Percentiles rank a stretch among this genome's conserved stretches.
phyloP scores from a whole-genome alignment of 2,888 invertebrate genomes.

The Malacosoma neustria region DNA sequence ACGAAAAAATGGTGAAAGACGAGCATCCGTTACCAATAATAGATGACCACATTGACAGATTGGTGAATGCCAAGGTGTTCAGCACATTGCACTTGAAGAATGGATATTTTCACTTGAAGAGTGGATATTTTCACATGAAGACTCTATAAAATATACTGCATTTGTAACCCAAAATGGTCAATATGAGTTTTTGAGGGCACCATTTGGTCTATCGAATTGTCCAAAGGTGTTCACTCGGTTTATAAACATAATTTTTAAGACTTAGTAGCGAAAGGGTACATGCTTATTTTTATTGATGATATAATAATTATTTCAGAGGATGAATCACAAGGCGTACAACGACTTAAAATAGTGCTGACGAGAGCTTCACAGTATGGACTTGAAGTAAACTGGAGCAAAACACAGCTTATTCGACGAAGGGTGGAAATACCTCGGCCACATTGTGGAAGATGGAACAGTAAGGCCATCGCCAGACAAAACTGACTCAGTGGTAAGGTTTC shows the following conservation, averaged over 20 bases:
- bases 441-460: conserved; percentile 8
- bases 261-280: conserved; percentile 7
- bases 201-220: conserved; percentile 13
- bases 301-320: conserved; percentile 12
- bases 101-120: no score
- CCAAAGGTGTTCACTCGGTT: conserved; percentile 14
- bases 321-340: conserved; percentile 9
- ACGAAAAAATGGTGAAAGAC: not conserved
- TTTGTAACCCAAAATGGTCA: conserved; percentile 11
- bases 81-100: not conserved
- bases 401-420: no score
- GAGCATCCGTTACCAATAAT: not conserved
- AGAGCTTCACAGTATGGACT: conserved; percentile 14
- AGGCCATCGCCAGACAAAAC: conserved; percentile 12
- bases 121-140: conserved; percentile 10
- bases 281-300: conserved; percentile 19
- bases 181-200: conserved; percentile 13
- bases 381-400: no score
- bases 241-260: conserved; percentile 14
- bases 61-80: accelerated
- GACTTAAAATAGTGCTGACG: conserved; percentile 8
- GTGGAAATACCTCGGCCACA: not conserved
- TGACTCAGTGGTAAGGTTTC: conserved; percentile 12
- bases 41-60: not conserved
- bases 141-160: conserved; percentile 8